These are phyloP conservation scores for Grammomys dolichurus DNA, from an alignment of 2,113 vertebrate genomes.

Conservation along the genomic window DNA sequence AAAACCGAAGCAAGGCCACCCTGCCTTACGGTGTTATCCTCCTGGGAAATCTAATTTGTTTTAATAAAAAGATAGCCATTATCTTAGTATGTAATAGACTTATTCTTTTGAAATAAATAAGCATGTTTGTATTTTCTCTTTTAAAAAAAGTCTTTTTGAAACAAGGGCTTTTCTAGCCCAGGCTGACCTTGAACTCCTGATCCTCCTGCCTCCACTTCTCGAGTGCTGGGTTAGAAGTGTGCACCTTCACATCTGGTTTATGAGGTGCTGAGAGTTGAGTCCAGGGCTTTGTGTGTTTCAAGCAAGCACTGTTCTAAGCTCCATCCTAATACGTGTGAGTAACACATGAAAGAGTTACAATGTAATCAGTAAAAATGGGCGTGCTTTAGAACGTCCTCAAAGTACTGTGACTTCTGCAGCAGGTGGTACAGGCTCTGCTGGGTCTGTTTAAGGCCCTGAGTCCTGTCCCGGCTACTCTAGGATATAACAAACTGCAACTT, in stretches of 20 bases:
- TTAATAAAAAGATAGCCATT: constrained; percentile 11
- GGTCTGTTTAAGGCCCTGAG: neutral
- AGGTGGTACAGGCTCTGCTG: neutral
- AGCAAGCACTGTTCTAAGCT: neutral
- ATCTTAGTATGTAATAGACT: neutral
- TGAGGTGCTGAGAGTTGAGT: neutral
- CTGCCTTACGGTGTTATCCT: neutral
- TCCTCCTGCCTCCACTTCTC: neutral
- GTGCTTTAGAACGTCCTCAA: neutral
- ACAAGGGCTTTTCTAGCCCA: neutral
- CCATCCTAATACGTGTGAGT: neutral
- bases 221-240: neutral
- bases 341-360: no score
- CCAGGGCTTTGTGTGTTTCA: neutral
- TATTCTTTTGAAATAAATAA: constrained; percentile 39
- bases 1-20: neutral
- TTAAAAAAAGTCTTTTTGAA: neutral
- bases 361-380: neutral
- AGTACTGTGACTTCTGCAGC: neutral
- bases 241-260: neutral
- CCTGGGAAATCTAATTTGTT: neutral
- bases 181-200: neutral
- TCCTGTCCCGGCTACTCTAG: neutral
- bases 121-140: neutral
- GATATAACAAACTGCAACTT: neutral